Percentiles rank a stretch among this genome's conserved stretches.
phyloP scores from a whole-genome alignment of 2,113 vertebrate genomes.

The Semicossyphus pulcher region DNA sequence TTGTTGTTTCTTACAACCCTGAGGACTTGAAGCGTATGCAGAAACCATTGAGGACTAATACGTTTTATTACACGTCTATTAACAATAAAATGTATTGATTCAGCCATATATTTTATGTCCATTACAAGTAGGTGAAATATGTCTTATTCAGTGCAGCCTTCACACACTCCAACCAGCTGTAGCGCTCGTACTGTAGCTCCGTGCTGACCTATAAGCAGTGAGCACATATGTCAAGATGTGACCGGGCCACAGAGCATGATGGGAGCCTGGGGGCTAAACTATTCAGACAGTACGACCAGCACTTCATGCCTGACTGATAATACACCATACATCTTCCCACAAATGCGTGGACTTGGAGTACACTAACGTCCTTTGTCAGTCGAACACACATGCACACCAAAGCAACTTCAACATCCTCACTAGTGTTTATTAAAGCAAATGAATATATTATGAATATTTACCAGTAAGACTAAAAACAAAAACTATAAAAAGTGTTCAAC shows the following conservation, averaged over 20 bases:
- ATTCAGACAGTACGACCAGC: conserved; percentile 53
- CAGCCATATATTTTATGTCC: background rate
- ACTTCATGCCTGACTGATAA: conserved; percentile 57
- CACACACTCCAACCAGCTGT: background rate
- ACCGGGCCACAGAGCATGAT: conserved; percentile 61
- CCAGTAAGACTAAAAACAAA: too few species aligned
- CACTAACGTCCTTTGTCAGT: background rate
- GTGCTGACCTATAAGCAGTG: conserved; percentile 55
- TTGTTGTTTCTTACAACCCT: background rate
- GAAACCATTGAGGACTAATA: too few species aligned
- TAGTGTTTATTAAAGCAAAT: background rate
- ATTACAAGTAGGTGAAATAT: background rate
- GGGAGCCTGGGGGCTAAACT: conserved; percentile 59
- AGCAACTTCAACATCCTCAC: background rate
- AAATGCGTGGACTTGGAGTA: background rate
- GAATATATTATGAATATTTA: too few species aligned
- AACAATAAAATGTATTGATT: background rate
- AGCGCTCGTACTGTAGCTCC: background rate
- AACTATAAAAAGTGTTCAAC: too few species aligned
- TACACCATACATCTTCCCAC: conserved; percentile 25
- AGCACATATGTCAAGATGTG: conserved; percentile 46
- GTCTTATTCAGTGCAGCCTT: background rate
- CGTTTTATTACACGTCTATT: background rate
- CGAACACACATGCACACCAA: background rate
- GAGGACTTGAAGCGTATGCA: background rate